Evolutionary conservation across 1,140 invertebrate species (phyloP), one percentile per base, ranked within the genome.

Genomic region (Atta colombica): DNA sequence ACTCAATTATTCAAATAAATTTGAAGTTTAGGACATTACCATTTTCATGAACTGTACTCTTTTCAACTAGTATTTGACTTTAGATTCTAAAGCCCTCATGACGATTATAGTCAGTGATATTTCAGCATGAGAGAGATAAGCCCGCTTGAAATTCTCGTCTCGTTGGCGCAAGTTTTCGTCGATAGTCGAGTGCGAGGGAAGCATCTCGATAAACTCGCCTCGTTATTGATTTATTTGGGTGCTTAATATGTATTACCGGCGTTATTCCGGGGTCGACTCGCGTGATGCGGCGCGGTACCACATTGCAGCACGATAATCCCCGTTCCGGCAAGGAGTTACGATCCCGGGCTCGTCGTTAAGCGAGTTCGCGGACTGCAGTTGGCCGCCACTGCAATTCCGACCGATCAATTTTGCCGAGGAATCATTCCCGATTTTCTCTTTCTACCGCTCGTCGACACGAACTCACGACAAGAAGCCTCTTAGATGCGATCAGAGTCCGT

Each of bases 351-450:
- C 63, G 82, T 91, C 72, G 74, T 84, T 77, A 78, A 78, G 77
- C 84, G 61, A 81, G 72, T 84, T 86, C 49, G 80, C 68, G 77
- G 31, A 71, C 80, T 91, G 90, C 88, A 90, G 74, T 90, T 89
- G 90, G 85, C 75, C 25, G 60, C 45, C 68, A 35, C 53, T 65
- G 81, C 85, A 58, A 81, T 82, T 85, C 75, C 80, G 87, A 66
- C 39, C 74, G 72, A 90, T 91, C 88, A 90, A 88, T 90, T 90
- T 86, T 58, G 39, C 82, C 68, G 81, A 69, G 60, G 63, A 72
- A 66, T 39, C 49, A 14, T 10, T 35, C 49, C 18, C 25, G 16
- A 28, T 72, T 89, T 61, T 86, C 77, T 71, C 71, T 69, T 51
- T 69, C 60, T 77, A 35, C 25, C 51, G 68, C 77, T n/a, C 60